phyloP scores from a whole-genome alignment of 2,113 vertebrate genomes.

The Hemicordylus capensis region DNA sequence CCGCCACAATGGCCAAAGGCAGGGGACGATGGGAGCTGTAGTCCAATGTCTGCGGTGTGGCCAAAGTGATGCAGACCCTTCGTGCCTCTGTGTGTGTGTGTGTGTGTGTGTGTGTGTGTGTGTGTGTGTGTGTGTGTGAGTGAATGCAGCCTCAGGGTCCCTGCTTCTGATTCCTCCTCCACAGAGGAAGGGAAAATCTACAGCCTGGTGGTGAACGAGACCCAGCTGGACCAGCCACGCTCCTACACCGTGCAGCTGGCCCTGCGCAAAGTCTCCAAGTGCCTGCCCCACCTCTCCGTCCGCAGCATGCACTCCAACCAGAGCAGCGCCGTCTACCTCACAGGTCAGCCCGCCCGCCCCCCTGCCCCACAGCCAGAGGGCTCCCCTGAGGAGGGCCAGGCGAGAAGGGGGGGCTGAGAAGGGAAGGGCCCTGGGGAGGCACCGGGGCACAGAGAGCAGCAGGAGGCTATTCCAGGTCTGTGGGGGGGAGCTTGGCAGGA shows the following conservation, averaged over 20 bases:
- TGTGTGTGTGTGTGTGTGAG: too few species aligned
- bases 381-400: too few species aligned
- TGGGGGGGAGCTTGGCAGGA: too few species aligned
- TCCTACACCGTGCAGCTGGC: conserved; percentile 72
- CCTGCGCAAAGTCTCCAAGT: conserved; percentile 66
- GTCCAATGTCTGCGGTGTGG: too few species aligned
- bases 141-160: too few species aligned
- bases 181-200: conserved; percentile 77
- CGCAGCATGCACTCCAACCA: conserved; percentile 69
- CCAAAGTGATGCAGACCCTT: too few species aligned
- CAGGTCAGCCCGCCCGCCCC: conserved; percentile 37
- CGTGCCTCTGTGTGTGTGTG: too few species aligned
- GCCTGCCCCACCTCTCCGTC: conserved; percentile 66
- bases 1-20: too few species aligned
- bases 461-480: not conserved
- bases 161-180: not conserved
- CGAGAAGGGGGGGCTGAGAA: not conserved
- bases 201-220: conserved; percentile 73
- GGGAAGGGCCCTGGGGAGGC: not conserved
- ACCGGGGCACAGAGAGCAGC: not conserved
- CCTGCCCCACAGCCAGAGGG: not conserved
- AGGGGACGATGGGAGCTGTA: too few species aligned
- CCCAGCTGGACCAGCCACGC: conserved; percentile 66
- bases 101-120: too few species aligned
- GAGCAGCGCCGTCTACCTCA: conserved; percentile 72